Conservation (phyloP, 2,797 vertebrate genomes). For the Myotis vivesi region DNA sequence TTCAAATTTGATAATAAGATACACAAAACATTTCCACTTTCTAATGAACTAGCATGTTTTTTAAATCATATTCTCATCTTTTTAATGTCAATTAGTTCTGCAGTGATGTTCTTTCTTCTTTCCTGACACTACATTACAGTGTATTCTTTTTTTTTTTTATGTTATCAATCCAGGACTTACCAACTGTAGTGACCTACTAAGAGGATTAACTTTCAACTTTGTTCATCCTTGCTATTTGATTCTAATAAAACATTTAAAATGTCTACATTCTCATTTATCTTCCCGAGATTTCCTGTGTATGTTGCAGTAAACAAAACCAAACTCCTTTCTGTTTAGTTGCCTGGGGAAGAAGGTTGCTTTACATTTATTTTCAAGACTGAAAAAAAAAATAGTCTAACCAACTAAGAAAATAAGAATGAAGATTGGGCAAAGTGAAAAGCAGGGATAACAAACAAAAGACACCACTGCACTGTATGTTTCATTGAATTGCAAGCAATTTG, state of each 20-base stretch:
- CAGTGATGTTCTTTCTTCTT: not conserved
- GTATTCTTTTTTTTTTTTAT: not conserved
- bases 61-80: not conserved
- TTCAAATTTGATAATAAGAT: not conserved
- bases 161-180: not conserved
- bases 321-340: constrained; percentile 94
- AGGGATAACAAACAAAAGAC: not conserved
- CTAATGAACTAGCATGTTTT: not conserved
- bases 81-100: not conserved
- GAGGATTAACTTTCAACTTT: not conserved
- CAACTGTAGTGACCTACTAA: not conserved
- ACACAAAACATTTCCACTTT: not conserved
- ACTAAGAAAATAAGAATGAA: not conserved
- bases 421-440: not conserved
- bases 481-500: not conserved
- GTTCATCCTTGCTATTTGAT: not conserved
- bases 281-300: constrained; percentile 92
- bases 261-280: not conserved
- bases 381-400: not conserved
- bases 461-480: not conserved
- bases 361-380: constrained; percentile 81
- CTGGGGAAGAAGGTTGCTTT: constrained; percentile 91
- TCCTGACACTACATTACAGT: not conserved
- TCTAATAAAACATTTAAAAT: not conserved
- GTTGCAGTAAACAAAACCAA: constrained; percentile 95